Base-by-base conservation (phyloP, 2,888 invertebrate species). In the Neria commutata region DNA sequence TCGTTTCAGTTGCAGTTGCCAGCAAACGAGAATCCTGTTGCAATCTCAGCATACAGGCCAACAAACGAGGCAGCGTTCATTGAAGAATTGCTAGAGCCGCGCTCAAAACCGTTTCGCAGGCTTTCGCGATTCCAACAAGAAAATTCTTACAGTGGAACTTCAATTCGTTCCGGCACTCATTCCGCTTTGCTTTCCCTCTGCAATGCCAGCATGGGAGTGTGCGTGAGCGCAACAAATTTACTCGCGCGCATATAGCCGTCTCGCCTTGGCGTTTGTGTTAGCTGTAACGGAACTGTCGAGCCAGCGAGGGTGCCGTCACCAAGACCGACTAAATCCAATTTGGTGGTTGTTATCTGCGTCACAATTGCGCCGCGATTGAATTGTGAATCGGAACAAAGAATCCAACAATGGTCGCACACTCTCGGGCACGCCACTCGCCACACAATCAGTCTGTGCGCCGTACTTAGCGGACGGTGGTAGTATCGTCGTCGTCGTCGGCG, bases 401-500 rank as follows among this genome's bases (percentile, higher is more conserved):
- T 16, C 21, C 14, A 4, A 11, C 17, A 26, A 23, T 37, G 42
- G 37, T 49, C 14, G 24, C 33, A 29, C 54, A 49, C 17, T 10
- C 52, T 21, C 37, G 19, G 34, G 29, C n/a, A 42, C 4, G 37
- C 37, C 37, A n/a, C n/a, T n/a, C n/a, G n/a, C n/a, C 54, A 57
- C 29, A 26, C 64, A 64, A 60, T 67, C 69, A 70, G 72, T 71
- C 65, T 66, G 65, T 61, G 63, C 64, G 65, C 65, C 63, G 60
- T 60, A 61, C 63, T 65, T 58, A 61, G 55, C 67, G 65, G 63
- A 64, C 52, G 62, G 26, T 50, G 37, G 48, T 37, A 26, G 8
- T 21, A 53, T 16, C 5, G 8, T 21, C 5, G 42, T n/a, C 42
- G 19, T 19, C n/a, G 4, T 6, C n/a, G 11, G 37, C 37, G n/a